A percentile compares a stretch with the other conserved stretches of the same genome.
Evolutionary conservation across 2,888 invertebrate genomes (phyloP).

Genomic region (Drosophila sordidula): DNA sequence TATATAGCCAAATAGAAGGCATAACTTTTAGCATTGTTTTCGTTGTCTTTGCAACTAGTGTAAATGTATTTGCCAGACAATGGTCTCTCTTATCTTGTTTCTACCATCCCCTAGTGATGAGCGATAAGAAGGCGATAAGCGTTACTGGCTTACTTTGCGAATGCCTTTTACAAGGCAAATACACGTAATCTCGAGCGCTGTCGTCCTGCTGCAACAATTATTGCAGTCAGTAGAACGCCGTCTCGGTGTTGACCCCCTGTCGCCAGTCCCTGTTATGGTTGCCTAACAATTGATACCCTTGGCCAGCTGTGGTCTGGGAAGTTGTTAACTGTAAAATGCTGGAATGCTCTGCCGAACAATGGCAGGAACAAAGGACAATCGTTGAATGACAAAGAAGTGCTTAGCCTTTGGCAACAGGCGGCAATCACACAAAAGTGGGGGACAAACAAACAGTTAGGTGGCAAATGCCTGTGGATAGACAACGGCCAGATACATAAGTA

Average conservation of each 20-base stretch:
- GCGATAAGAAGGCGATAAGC: not conserved
- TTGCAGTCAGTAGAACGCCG: no score
- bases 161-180: constrained; percentile 29
- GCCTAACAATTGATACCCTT: constrained; percentile 5
- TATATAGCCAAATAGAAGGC: no score
- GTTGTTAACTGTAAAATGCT: constrained; percentile 38
- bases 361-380: constrained; percentile 76
- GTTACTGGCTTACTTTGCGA: not conserved
- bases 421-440: constrained; percentile 69
- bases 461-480: constrained; percentile 22
- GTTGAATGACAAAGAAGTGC: constrained; percentile 77
- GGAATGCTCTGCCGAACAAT: constrained; percentile 50
- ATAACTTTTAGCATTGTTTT: not conserved
- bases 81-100: no score
- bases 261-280: constrained; percentile 1
- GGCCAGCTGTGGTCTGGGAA: constrained; percentile 1
- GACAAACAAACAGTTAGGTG: constrained; percentile 35
- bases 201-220: constrained; percentile 67
- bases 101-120: not conserved
- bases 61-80: no score
- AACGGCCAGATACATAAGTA: constrained; percentile 27
- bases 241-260: not conserved
- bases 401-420: constrained; percentile 81
- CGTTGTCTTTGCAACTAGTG: not conserved
- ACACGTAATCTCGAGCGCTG: constrained; percentile 65